phyloP scores from a whole-genome alignment of 2,797 vertebrate genomes.

The Liparis tanakae region DNA sequence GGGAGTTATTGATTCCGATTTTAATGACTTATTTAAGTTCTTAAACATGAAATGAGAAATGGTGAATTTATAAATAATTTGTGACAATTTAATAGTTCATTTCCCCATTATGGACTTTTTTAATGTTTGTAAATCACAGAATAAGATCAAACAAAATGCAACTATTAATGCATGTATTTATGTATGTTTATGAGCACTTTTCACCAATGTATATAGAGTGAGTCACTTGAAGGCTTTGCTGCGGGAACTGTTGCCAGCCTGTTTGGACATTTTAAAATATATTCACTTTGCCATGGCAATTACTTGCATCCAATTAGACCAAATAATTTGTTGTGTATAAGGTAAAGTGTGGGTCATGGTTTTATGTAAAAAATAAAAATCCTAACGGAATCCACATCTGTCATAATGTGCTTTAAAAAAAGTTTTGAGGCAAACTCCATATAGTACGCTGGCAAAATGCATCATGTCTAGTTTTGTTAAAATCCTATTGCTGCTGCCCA shows the following conservation, averaged over 20 bases:
- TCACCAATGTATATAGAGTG: background rate
- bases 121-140: slow-evolving; percentile 23
- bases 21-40: slow-evolving; percentile 65
- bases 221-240: background rate
- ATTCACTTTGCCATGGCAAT: background rate
- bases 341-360: background rate
- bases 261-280: background rate
- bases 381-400: background rate
- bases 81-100: slow-evolving; percentile 21
- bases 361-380: background rate
- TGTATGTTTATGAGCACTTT: background rate
- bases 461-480: background rate
- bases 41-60: slow-evolving; percentile 64
- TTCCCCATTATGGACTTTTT: slow-evolving; percentile 21
- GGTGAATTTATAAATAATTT: slow-evolving; percentile 52
- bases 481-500: background rate
- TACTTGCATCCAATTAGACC: background rate
- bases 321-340: background rate
- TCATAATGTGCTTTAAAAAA: background rate
- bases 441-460: background rate
- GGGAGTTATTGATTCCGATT: slow-evolving; percentile 61
- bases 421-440: background rate
- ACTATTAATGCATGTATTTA: slow-evolving; percentile 2
- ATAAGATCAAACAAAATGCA: background rate
- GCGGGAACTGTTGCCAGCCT: background rate